Evolutionary conservation across 2,113 vertebrate species (phyloP), one percentile per base, ranked within the genome.

Genomic region (Philantomba maxwellii): DNA sequence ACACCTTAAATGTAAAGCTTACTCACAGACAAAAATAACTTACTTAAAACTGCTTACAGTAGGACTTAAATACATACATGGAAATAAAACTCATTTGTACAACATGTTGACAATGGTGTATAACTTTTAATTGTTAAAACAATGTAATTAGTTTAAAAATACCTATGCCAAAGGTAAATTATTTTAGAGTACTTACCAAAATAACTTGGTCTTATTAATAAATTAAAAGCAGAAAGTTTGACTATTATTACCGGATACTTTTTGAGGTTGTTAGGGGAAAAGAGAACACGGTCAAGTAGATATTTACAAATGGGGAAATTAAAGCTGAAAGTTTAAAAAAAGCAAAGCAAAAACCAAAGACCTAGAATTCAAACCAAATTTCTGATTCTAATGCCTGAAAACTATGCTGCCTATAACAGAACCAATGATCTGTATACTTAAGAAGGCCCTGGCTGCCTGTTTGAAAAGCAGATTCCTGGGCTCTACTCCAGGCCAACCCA

Each of bases 151-250:
- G 14, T 91, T 94, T 78, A 90, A 87, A 92, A 86, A 93, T 15
- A 94, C 7, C 51, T 84, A 92, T 39, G 45, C 47, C 57, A 73
- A 92, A 96, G 33, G 36, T 75, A 87, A 94, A 91, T 43, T 81
- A 91, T n/a, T 84, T 96, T 85, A 90, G 62, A 92, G 66, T 87
- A 96, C n/a, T 96, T 92, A 95, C 60, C 66, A 94, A 98, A 92
- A 94, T 66, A 93, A 95, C 5, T 5, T 80, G 33, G 16, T 2
- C 95, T 94, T 60, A 64, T 87, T 62, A 91, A 91, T 88, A 80
- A 89, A 43, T 64, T 25, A 77, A 86, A 80, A 53, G 45, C 66
- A 89, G 33, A 73, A 87, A 83, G 16, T 92, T 7, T 95, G n/a
- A 66, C 80, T 80, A 83, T 39, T 91, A 94, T 23, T 89, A 77